phyloP scores from a whole-genome alignment of 2,888 invertebrate genomes.

The Tethea ocularis region DNA sequence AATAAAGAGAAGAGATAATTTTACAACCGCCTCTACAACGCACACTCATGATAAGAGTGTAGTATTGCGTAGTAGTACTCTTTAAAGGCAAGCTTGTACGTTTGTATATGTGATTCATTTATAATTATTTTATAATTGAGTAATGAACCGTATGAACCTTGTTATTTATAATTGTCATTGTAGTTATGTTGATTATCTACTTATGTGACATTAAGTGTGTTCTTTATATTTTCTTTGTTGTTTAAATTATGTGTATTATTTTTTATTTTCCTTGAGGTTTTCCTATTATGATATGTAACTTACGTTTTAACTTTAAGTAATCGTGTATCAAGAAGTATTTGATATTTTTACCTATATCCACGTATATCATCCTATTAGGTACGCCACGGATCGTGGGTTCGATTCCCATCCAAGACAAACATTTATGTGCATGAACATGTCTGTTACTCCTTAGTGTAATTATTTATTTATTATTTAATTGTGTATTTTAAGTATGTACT shows the following conservation, averaged over 20 bases:
- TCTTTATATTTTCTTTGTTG: not conserved
- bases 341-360: too few species aligned
- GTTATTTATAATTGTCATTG: not conserved
- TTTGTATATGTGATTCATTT: constrained; percentile 11
- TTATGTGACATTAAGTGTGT: not conserved
- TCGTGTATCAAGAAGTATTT: too few species aligned
- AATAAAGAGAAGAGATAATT: constrained; percentile 46
- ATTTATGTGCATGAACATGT: too few species aligned
- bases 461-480: too few species aligned
- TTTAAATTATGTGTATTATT: not conserved
- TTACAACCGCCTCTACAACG: constrained; percentile 53
- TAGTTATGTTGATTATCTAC: not conserved
- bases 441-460: too few species aligned
- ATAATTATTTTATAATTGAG: constrained; percentile 6
- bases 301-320: too few species aligned
- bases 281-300: too few species aligned
- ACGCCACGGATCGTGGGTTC: too few species aligned
- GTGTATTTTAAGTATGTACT: too few species aligned
- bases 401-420: too few species aligned
- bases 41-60: constrained; percentile 49
- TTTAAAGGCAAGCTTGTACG: constrained; percentile 26
- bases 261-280: not conserved
- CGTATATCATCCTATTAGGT: too few species aligned
- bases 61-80: constrained; percentile 37
- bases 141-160: not conserved